These are phyloP conservation scores for Sinodicranocentrus sp. DNA, from an alignment of 2,888 invertebrate species.

Conservation along the genomic window DNA sequence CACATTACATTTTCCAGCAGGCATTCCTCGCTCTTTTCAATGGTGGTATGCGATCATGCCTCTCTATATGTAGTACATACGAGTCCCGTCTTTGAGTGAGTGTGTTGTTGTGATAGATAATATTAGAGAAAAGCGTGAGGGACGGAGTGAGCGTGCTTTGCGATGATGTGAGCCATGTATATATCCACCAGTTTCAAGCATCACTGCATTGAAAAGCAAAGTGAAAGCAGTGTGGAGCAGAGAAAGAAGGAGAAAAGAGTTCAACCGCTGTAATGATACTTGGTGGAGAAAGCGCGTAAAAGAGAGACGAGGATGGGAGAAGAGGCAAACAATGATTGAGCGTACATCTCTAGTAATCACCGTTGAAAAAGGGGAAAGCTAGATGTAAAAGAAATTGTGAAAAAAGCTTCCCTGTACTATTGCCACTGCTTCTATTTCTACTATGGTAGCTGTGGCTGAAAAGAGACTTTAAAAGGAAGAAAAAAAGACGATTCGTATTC, in stretches of 20 bases:
- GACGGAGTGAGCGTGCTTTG: slow-evolving; percentile 50
- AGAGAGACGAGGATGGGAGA: neutral
- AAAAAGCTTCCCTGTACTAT: slow-evolving; percentile 14
- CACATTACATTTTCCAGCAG: slow-evolving; percentile 43
- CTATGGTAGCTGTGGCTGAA: slow-evolving; percentile 29
- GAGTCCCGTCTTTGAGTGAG: too few species aligned
- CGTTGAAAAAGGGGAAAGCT: neutral
- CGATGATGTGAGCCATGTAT: slow-evolving; percentile 46
- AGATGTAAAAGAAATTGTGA: slow-evolving; percentile 10
- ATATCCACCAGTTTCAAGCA: slow-evolving; percentile 54
- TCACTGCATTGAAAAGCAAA: slow-evolving; percentile 59
- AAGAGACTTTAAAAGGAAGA: too few species aligned
- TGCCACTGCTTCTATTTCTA: neutral
- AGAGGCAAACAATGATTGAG: slow-evolving; percentile 60
- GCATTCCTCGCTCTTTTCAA: slow-evolving; percentile 26
- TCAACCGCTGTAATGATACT: neutral
- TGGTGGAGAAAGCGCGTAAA: slow-evolving; percentile 33
- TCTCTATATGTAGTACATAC: too few species aligned
- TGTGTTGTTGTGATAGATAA: slow-evolving; percentile 66
- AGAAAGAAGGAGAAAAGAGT: slow-evolving; percentile 11
- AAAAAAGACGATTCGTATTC: too few species aligned
- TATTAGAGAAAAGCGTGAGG: slow-evolving; percentile 52
- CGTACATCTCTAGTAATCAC: slow-evolving; percentile 63
- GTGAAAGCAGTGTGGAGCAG: slow-evolving; percentile 50
- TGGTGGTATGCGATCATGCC: too few species aligned